A percentile compares a stretch with the other conserved stretches of the same genome.
These are phyloP conservation scores for Antechinus stuartii DNA, from an alignment of 2,113 vertebrate genomes.

Conservation along the genomic window DNA sequence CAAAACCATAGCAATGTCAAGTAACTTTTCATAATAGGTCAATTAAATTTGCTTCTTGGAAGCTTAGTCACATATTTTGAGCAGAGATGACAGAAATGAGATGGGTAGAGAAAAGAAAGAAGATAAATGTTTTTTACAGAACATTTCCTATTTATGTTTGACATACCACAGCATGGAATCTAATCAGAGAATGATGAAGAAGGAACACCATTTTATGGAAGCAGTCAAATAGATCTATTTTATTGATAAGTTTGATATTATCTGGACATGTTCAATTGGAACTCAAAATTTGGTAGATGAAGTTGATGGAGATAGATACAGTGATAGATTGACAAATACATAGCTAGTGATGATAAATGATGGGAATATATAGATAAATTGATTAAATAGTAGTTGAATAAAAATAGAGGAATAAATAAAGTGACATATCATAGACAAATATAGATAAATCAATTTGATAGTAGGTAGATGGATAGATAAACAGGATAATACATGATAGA, in stretches of 20 bases:
- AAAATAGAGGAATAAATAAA: too few relatives aligned
- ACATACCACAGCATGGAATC: neutral
- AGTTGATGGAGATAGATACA: constrained; percentile 52
- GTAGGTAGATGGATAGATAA: neutral
- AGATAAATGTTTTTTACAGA: constrained; percentile 9
- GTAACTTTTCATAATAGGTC: neutral
- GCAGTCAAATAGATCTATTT: neutral
- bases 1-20: neutral
- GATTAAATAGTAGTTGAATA: neutral
- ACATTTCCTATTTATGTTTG: neutral
- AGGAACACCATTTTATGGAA: neutral
- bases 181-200: neutral
- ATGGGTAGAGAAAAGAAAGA: neutral
- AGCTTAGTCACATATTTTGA: neutral
- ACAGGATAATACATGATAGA: neutral
- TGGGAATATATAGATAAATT: too few relatives aligned
- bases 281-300: constrained; percentile 44
- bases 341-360: neutral
- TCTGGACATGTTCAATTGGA: constrained; percentile 42
- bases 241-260: neutral
- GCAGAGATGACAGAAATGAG: neutral
- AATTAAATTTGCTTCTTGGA: constrained; percentile 5
- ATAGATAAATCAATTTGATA: neutral
- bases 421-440: too few relatives aligned
- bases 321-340: neutral